phyloP scores from a whole-genome alignment of 2,888 invertebrate genomes.

The Cryptocheilus praepositus region DNA sequence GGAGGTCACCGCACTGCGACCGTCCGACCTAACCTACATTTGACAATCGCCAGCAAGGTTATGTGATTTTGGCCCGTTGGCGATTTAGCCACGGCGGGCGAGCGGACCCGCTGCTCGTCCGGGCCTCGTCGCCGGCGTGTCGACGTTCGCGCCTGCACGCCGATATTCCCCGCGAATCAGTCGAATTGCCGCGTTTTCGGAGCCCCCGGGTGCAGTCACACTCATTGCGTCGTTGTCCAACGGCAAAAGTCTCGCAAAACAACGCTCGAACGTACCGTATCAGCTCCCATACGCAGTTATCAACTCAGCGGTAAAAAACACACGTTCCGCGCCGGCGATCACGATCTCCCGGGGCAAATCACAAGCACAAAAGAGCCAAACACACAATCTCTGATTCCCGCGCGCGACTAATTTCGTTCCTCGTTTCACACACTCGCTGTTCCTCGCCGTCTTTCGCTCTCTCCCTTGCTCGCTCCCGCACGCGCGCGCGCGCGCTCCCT shows the following conservation, averaged over 20 bases:
- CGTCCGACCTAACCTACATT: slow-evolving; percentile 71
- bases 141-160: not conserved
- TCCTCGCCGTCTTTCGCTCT: slow-evolving; percentile 45
- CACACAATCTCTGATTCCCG: slow-evolving; percentile 71
- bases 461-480: slow-evolving; percentile 37
- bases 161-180: slow-evolving; percentile 30
- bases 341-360: slow-evolving; percentile 55
- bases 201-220: slow-evolving; percentile 52
- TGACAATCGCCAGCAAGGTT: slow-evolving; percentile 61
- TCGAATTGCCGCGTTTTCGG: slow-evolving; percentile 39
- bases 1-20: slow-evolving; percentile 66
- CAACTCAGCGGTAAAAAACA: slow-evolving; percentile 60
- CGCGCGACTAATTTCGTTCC: slow-evolving; percentile 70
- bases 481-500: slow-evolving; percentile 14
- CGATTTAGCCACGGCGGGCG: not conserved
- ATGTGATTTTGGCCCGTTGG: slow-evolving; percentile 44
- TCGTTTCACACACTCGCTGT: slow-evolving; percentile 67
- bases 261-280: slow-evolving; percentile 58
- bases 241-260: slow-evolving; percentile 40
- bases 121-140: too few relatives aligned
- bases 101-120: not conserved
- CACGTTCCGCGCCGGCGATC: slow-evolving; percentile 61
- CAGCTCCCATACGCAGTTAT: slow-evolving; percentile 57
- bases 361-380: slow-evolving; percentile 67
- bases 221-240: slow-evolving; percentile 59